Evolutionary conservation across 2,888 invertebrate species (phyloP).

Genomic region (Tridacna crocea): DNA sequence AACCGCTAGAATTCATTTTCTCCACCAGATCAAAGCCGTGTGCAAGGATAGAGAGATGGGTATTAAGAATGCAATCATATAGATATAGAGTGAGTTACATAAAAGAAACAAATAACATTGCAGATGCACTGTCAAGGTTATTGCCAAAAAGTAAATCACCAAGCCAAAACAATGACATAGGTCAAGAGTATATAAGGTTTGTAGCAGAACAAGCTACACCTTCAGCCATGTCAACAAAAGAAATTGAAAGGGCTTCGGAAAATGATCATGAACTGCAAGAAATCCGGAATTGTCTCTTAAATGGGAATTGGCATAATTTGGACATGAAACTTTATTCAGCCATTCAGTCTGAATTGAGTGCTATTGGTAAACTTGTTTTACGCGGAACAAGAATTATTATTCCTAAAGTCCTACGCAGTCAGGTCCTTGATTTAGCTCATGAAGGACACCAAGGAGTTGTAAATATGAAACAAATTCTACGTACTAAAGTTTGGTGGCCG

Average conservation of each 20-base stretch:
- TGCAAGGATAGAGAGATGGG: conserved; percentile 60
- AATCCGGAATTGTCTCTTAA: conserved; percentile 17
- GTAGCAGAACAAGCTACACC: conserved; percentile 7
- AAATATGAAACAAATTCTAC: conserved; percentile 32
- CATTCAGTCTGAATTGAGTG: conserved; percentile 22
- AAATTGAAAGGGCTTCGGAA: conserved; percentile 28
- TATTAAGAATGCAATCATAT: conserved; percentile 59
- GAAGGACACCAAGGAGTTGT: conserved; percentile 57
- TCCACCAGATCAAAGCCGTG: conserved; percentile 52
- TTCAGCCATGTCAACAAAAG: conserved; percentile 15
- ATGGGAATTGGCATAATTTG: conserved; percentile 18
- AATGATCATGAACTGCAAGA: conserved; percentile 26
- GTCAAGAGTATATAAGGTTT: no score
- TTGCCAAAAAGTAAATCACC: background rate
- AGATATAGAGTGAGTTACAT: conserved; percentile 56
- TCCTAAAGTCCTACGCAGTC: conserved; percentile 18
- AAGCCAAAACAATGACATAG: background rate
- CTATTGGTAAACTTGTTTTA: conserved; percentile 28
- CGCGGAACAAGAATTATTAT: conserved; percentile 37
- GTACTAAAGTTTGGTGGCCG: conserved; percentile 61
- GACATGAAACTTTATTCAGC: conserved; percentile 22
- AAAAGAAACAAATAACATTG: conserved; percentile 51
- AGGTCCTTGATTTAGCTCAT: conserved; percentile 37
- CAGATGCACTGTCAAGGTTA: conserved; percentile 51
- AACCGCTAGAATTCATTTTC: conserved; percentile 70